Percentiles rank a stretch among this genome's conserved stretches.
phyloP scores from a whole-genome alignment of 2,797 vertebrate genomes.

The Chromis chromis region DNA sequence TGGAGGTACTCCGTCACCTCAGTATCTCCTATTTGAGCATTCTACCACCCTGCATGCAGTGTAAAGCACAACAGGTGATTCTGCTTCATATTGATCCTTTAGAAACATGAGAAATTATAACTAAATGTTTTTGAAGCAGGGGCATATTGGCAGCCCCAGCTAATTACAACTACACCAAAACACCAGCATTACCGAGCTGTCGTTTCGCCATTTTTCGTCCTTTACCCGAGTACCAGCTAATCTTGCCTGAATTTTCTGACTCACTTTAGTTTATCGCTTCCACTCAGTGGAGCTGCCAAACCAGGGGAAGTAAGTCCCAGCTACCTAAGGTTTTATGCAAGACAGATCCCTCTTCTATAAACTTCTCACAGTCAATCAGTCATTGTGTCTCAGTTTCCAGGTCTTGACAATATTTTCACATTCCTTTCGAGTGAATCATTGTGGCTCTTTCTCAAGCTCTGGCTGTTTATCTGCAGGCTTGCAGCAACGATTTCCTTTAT shows the following conservation, averaged over 20 bases:
- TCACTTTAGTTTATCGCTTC: neutral
- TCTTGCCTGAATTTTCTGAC: neutral
- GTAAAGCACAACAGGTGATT: neutral
- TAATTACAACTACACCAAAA: neutral
- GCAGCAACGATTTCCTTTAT: conserved; percentile 18
- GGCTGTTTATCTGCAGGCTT: conserved; percentile 34
- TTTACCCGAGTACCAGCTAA: neutral
- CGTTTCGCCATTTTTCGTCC: neutral
- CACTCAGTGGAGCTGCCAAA: neutral
- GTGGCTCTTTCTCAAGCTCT: neutral
- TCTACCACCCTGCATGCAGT: no score
- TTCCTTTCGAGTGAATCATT: conserved; percentile 48
- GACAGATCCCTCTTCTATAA: conserved; percentile 26
- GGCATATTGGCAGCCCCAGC: neutral
- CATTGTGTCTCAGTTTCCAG: conserved; percentile 17
- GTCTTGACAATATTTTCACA: conserved; percentile 54
- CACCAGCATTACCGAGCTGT: neutral
- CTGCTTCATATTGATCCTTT: neutral
- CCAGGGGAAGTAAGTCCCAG: neutral
- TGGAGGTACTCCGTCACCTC: no score
- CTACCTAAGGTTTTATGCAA: neutral
- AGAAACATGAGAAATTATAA: neutral
- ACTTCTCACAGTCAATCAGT: conserved; percentile 23
- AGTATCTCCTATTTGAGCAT: no score
- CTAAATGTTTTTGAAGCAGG: neutral